These are phyloP conservation scores for Diorhabda sublineata DNA, from an alignment of 1,140 invertebrate species.

Conservation along the genomic window DNA sequence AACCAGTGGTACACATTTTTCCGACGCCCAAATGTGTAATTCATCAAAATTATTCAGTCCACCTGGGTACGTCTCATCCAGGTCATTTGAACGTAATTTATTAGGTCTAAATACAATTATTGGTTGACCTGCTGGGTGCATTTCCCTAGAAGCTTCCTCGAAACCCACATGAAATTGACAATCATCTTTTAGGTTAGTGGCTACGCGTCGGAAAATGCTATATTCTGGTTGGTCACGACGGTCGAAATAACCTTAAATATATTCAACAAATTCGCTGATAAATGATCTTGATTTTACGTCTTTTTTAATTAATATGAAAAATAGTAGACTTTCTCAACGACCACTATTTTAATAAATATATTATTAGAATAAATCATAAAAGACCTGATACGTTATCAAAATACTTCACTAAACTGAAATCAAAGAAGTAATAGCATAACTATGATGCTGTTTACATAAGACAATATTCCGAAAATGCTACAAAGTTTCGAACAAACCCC, in stretches of 20 bases:
- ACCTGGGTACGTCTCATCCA: conserved; percentile 76
- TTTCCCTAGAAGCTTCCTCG: conserved; percentile 76
- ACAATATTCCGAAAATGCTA: too few species aligned
- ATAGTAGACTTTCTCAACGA: too few species aligned
- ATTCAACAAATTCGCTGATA: too few species aligned
- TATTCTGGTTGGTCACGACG: conserved; percentile 76
- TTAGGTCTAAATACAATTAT: conserved; percentile 79
- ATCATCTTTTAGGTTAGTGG: conserved; percentile 89
- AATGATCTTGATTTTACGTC: too few species aligned
- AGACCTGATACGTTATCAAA: too few species aligned
- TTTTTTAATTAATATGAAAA: too few species aligned
- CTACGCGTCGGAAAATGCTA: conserved; percentile 74
- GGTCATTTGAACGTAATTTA: conserved; percentile 70
- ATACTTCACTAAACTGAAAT: too few species aligned
- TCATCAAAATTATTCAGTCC: conserved; percentile 71
- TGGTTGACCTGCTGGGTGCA: conserved; percentile 77
- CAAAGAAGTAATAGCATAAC: too few species aligned
- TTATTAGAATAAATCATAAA: too few species aligned
- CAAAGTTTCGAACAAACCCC: too few species aligned
- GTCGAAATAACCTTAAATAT: conserved; percentile 71
- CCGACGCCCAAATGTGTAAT: conserved; percentile 79
- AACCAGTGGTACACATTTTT: conserved; percentile 83
- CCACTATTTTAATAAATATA: too few species aligned
- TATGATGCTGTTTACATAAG: too few species aligned
- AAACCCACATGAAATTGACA: conserved; percentile 92